Conservation (phyloP, 2,797 vertebrate species). For the Acanthurus tractus region DNA sequence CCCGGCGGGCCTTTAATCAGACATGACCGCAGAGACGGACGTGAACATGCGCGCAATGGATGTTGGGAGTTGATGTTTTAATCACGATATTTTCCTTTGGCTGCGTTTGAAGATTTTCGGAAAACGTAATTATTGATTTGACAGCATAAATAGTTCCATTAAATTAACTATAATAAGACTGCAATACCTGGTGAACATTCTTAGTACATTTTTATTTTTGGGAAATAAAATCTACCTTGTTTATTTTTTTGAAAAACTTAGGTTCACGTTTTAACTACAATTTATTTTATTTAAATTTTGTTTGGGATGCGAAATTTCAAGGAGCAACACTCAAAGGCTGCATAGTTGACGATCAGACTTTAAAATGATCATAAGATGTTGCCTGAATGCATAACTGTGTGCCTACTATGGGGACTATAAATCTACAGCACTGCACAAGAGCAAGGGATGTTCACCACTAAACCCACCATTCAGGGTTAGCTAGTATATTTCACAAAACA, state of each 20-base stretch:
- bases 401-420: not conserved
- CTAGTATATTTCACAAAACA: not conserved
- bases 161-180: too few relatives aligned
- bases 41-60: slow-evolving; percentile 28
- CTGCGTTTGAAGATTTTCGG: not conserved
- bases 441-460: not conserved
- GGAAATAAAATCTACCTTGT: too few relatives aligned
- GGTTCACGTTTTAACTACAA: too few relatives aligned
- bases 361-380: not conserved
- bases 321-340: not conserved
- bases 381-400: not conserved
- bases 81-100: not conserved
- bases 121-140: not conserved
- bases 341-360: not conserved
- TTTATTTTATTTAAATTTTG: too few relatives aligned
- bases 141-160: too few relatives aligned
- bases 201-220: too few relatives aligned
- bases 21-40: not conserved
- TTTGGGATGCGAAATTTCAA: not conserved
- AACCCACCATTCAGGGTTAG: not conserved
- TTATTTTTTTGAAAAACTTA: too few relatives aligned
- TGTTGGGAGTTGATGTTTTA: slow-evolving; percentile 61
- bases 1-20: slow-evolving; percentile 45
- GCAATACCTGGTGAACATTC: too few relatives aligned
- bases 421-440: too few relatives aligned